These are phyloP conservation scores for Tetragnatha montana DNA, from an alignment of 2,888 invertebrate species.

Conservation along the genomic window DNA sequence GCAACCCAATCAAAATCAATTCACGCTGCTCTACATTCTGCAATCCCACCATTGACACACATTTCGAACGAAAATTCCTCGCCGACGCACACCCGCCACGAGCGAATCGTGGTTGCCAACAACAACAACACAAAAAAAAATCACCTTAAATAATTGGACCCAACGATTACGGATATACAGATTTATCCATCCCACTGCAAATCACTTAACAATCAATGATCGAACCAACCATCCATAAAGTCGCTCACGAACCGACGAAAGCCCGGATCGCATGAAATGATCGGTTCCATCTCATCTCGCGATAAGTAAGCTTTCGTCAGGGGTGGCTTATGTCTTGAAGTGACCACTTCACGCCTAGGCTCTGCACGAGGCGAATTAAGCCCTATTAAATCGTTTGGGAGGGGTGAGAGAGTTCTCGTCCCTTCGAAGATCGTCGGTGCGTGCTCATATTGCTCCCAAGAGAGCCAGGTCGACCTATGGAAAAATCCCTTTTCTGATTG, in stretches of 20 bases:
- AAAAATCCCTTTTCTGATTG: no score
- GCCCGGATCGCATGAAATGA: slow-evolving; percentile 29
- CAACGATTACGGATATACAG: slow-evolving; percentile 15
- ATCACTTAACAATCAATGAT: slow-evolving; percentile 58
- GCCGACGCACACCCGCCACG: neutral
- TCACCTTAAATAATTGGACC: neutral
- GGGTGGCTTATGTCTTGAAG: slow-evolving; percentile 49
- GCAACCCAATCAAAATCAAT: neutral
- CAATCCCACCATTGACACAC: slow-evolving; percentile 53
- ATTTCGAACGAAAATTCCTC: slow-evolving; percentile 19
- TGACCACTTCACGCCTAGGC: slow-evolving; percentile 62
- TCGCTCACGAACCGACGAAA: slow-evolving; percentile 57
- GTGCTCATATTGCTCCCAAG: slow-evolving; percentile 47
- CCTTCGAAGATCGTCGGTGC: neutral
- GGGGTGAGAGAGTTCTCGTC: neutral
- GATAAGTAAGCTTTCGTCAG: slow-evolving; percentile 27
- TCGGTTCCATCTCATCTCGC: slow-evolving; percentile 33
- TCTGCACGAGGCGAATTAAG: slow-evolving; percentile 59
- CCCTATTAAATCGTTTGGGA: slow-evolving; percentile 22
- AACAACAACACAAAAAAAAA: neutral
- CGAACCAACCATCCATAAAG: slow-evolving; percentile 39
- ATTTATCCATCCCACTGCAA: neutral
- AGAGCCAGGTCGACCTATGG: slow-evolving; percentile 11
- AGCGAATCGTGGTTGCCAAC: slow-evolving; percentile 23
- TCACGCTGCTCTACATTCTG: neutral